phyloP scores from a whole-genome alignment of 30 jellyfish, hydroid and myxozoan species.

The Haliclystus octoradiatus region DNA sequence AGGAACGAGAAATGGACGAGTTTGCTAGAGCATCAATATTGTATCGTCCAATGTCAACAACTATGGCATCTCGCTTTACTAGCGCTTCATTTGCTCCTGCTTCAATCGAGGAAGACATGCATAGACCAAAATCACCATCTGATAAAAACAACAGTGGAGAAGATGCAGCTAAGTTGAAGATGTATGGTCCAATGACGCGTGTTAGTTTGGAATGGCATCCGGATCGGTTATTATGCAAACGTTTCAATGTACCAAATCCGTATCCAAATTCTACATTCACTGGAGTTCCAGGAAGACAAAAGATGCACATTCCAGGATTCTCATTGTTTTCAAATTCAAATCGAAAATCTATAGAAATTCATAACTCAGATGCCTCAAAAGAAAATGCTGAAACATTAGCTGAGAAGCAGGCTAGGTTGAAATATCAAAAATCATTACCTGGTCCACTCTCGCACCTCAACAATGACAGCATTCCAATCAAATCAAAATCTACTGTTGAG shows the following conservation, averaged over 20 bases:
- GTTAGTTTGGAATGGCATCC: constrained; percentile 76
- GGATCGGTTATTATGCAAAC: constrained; percentile 49
- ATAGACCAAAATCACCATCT: not conserved
- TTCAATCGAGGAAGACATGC: not conserved
- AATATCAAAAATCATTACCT: constrained; percentile 1
- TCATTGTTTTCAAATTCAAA: not conserved
- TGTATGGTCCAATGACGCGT: constrained; percentile 76
- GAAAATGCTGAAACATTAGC: not conserved
- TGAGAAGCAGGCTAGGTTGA: not conserved
- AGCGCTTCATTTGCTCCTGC: constrained; percentile 23
- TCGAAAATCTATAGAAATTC: not conserved
- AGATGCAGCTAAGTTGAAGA: constrained; percentile 71
- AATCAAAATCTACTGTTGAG: too few relatives aligned
- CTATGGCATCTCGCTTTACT: constrained; percentile 72
- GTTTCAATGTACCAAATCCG: constrained; percentile 73
- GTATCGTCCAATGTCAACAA: constrained; percentile 69
- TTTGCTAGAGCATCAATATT: constrained; percentile 63
- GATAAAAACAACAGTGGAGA: constrained; percentile 30
- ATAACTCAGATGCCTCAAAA: not conserved
- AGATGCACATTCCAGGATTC: not conserved
- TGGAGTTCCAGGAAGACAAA: constrained; percentile 41
- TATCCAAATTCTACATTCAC: constrained; percentile 49
- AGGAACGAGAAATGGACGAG: constrained; percentile 77
- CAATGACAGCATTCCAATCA: constrained; percentile 1
- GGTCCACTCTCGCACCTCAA: constrained; percentile 77